Conservation (phyloP, 2,797 vertebrate species). For the Oreortyx pictus region DNA sequence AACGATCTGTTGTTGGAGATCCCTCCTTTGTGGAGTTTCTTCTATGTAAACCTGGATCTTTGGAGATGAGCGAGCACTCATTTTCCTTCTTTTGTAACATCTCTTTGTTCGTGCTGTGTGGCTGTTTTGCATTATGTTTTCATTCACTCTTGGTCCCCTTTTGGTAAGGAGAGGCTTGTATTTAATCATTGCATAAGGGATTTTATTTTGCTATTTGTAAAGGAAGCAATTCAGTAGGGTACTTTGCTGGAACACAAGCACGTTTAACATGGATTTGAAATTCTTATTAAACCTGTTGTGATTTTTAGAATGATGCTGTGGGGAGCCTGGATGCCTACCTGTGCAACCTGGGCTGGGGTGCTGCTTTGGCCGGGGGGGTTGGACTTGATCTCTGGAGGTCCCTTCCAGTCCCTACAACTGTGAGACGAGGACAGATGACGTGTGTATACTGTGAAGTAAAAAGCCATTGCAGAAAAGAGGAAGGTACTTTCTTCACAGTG, state of each 20-base stretch:
- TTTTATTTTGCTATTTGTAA: background rate
- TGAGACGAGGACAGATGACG: too few species aligned
- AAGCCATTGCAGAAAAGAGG: rapidly evolving
- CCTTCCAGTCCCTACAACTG: too few species aligned
- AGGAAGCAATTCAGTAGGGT: background rate
- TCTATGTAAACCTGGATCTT: too few species aligned
- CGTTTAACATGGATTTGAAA: background rate
- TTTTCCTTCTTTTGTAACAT: too few species aligned
- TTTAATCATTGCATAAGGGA: background rate
- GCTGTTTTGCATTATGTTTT: background rate
- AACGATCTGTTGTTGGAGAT: too few species aligned
- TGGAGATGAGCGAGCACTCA: too few species aligned
- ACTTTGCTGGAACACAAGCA: background rate
- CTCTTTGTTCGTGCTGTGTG: background rate
- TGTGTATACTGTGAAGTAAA: too few species aligned
- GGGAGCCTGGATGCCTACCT: background rate
- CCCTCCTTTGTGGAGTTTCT: too few species aligned
- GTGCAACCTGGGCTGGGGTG: too few species aligned
- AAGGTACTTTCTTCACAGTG: background rate
- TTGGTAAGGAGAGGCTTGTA: background rate
- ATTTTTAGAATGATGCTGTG: rapidly evolving
- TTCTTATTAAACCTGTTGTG: rapidly evolving
- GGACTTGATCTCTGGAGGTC: too few species aligned
- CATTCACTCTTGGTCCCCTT: rapidly evolving
- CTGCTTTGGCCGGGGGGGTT: too few species aligned